Evolutionary conservation across 2,797 vertebrate genomes (phyloP), one percentile per base, ranked within the genome.

Genomic region (Zalophus californianus): DNA sequence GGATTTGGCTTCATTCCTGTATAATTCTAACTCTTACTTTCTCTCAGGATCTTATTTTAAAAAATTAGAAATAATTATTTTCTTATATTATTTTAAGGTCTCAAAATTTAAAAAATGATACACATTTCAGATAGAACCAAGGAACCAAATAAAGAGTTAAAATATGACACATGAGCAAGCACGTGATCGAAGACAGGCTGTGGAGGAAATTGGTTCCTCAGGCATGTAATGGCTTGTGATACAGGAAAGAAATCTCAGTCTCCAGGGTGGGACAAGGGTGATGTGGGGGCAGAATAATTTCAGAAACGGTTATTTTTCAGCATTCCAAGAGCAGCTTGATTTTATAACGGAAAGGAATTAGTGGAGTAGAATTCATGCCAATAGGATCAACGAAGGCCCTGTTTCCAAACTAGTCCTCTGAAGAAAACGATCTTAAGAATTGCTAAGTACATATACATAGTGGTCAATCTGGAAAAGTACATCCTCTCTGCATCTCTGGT

Each of bases 11-110:
- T 96, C 35, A 64, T 93, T 88, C 94, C 41, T 56, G 3, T 54
- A 27, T 85, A 79, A 94, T 64, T 62, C 13, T 38, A 44, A 91
- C 23, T 84, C 48, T 82, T 73, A 83, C 18, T 94, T 88, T 91
- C 41, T 90, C 56, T 72, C 58, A n/a, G 32, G 50, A 72, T 23
- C 85, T 62, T 64, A 83, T 35, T 91, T 90, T 82, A 29, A 35
- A 35, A 89, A 96, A 78, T 48, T 73, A 86, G 38, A 93, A 90
- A 85, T 78, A 12, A 90, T 88, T 75, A 56, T 23, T 75, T 94
- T 90, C 50, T 86, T 41, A 3, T 64, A 85, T 52, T 80, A 78
- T 88, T 83, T 91, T 29, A 79, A 60, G 15, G 91, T 90, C 64
- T 94, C 80, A 70, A 87, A 88, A 79, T 52, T 41, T 70, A 62